Percentiles rank a stretch among this genome's conserved stretches.
These are phyloP conservation scores for Drosophila stalkeri DNA, from an alignment of 2,888 invertebrate species.

Conservation along the genomic window DNA sequence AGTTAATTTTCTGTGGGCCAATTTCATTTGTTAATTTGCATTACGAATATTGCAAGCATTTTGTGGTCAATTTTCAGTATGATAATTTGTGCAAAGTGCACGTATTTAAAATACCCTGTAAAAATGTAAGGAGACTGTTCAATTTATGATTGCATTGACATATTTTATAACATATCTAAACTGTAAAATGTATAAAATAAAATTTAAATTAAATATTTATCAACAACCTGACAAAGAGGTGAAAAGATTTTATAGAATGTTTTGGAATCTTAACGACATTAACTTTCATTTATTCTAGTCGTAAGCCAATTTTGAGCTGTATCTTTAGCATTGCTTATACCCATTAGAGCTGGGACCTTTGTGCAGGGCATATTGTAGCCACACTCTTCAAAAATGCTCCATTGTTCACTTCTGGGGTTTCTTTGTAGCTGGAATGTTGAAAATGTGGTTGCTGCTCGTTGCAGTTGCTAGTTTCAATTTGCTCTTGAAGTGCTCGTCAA, in stretches of 20 bases:
- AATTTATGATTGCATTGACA: neutral
- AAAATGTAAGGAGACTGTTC: accelerated
- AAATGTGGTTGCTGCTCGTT: conserved; percentile 34
- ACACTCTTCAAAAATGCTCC: too few relatives aligned
- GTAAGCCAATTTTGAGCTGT: too few relatives aligned
- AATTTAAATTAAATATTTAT: too few relatives aligned
- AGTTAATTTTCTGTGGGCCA: conserved; percentile 52
- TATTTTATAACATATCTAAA: neutral
- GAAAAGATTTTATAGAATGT: too few relatives aligned
- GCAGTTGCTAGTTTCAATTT: conserved; percentile 45
- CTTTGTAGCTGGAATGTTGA: conserved; percentile 52
- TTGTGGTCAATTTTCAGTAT: conserved; percentile 60
- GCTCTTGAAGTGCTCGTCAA: conserved; percentile 27
- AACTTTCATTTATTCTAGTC: too few relatives aligned
- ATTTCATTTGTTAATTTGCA: conserved; percentile 76
- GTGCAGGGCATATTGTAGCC: neutral
- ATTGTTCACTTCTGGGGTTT: conserved; percentile 30
- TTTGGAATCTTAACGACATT: too few relatives aligned
- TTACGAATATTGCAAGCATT: conserved; percentile 58
- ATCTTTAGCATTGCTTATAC: too few relatives aligned
- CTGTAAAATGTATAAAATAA: too few relatives aligned
- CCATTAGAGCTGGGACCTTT: accelerated
- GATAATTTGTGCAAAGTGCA: conserved; percentile 29
- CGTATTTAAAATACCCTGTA: conserved; percentile 17
- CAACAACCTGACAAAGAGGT: too few relatives aligned